phyloP scores from a whole-genome alignment of 1,140 invertebrate species.

The Neuroterus valhalla region DNA sequence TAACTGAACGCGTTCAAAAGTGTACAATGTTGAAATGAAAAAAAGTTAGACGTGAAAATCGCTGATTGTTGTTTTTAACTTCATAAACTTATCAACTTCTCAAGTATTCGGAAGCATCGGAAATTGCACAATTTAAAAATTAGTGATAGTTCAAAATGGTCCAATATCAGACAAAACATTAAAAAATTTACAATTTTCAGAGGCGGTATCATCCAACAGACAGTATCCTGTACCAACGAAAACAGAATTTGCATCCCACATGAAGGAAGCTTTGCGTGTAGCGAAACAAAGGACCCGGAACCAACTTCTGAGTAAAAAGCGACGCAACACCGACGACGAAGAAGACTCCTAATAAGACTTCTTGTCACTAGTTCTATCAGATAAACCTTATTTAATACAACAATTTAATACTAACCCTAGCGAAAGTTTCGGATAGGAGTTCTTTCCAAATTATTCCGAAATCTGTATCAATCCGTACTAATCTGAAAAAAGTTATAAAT shows the following conservation, averaged over 20 bases:
- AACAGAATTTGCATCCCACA: conserved; percentile 53
- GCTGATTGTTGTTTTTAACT: background rate
- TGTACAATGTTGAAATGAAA: too few relatives aligned
- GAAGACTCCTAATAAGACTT: conserved; percentile 47
- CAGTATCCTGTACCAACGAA: conserved; percentile 50
- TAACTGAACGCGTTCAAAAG: too few relatives aligned
- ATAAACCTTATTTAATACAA: background rate
- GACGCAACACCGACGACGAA: conserved; percentile 47
- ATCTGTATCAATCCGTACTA: too few relatives aligned
- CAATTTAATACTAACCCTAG: background rate
- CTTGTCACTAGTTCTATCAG: background rate
- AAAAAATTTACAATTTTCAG: conserved; percentile 36
- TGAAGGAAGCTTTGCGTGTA: conserved; percentile 52
- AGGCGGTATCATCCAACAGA: conserved; percentile 47
- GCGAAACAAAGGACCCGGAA: conserved; percentile 55
- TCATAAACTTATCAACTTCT: too few relatives aligned
- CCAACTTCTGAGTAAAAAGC: conserved; percentile 42
- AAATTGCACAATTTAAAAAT: too few relatives aligned
- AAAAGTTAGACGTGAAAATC: too few relatives aligned
- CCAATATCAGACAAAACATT: background rate
- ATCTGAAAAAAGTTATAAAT: too few relatives aligned
- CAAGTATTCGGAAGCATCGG: too few relatives aligned
- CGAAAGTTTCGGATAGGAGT: too few relatives aligned
- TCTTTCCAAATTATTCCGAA: too few relatives aligned
- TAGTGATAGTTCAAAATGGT: background rate